These are phyloP conservation scores for Odontocolon sp. DNA, from an alignment of 2,888 invertebrate genomes.

Conservation along the genomic window DNA sequence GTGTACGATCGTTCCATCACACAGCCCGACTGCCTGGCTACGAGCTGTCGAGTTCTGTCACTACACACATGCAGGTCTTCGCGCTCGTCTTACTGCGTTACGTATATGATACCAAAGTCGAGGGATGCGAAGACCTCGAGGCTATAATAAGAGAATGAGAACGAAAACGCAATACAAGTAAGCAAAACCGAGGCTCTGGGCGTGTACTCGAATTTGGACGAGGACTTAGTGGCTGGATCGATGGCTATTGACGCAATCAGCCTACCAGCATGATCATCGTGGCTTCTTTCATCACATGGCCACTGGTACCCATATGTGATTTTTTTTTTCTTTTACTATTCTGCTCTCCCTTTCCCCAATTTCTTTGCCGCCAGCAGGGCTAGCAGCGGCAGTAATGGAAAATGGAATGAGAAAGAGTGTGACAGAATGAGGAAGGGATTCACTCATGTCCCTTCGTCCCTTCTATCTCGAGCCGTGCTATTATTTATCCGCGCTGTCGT, in stretches of 20 bases:
- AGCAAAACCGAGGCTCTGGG: conserved; percentile 10
- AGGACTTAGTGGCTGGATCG: conserved; percentile 70
- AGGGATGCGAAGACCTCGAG: conserved; percentile 13
- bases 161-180: conserved; percentile 28
- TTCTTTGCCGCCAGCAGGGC: conserved; percentile 59
- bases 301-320: conserved; percentile 75
- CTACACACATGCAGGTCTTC: conserved; percentile 51
- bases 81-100: conserved; percentile 30
- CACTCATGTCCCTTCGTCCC: conserved; percentile 48
- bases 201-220: conserved; percentile 50
- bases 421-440: conserved; percentile 49
- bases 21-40: conserved; percentile 10
- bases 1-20: conserved; percentile 31
- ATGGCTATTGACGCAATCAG: conserved; percentile 71
- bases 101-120: conserved; percentile 8
- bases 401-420: conserved; percentile 33
- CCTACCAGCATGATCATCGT: conserved; percentile 71
- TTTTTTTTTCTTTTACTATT: conserved; percentile 63
- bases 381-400: conserved; percentile 10
- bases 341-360: conserved; percentile 62
- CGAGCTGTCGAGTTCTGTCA: conserved; percentile 42
- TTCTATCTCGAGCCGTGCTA: conserved; percentile 59
- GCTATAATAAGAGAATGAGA: conserved; percentile 23
- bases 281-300: conserved; percentile 43
- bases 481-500: conserved; percentile 77